These are phyloP conservation scores for Trichopoda pennipes DNA, from an alignment of 2,888 invertebrate genomes.

Conservation along the genomic window DNA sequence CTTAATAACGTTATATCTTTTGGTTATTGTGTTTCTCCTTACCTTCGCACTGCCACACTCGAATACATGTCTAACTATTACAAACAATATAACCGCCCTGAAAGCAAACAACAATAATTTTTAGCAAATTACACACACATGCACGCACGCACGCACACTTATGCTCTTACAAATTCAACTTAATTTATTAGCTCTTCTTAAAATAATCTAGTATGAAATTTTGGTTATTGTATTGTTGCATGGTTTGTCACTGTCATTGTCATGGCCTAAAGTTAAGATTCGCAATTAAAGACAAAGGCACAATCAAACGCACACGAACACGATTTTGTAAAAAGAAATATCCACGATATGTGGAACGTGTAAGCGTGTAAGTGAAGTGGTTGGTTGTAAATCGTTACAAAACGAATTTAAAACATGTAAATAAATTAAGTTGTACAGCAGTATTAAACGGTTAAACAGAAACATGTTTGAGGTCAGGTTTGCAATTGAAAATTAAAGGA, in stretches of 20 bases:
- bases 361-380: conserved; percentile 20
- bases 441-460: conserved; percentile 31
- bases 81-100: not conserved
- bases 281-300: conserved; percentile 40
- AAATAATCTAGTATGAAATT: conserved; percentile 38
- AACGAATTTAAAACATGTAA: conserved; percentile 21
- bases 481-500: conserved; percentile 32
- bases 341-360: not conserved
- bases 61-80: not conserved
- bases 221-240: conserved; percentile 32
- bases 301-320: not conserved
- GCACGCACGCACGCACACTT: not conserved
- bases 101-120: conserved; percentile 34
- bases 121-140: not conserved
- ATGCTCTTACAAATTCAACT: conserved; percentile 1
- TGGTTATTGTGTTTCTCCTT: conserved; percentile 9
- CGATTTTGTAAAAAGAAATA: not conserved
- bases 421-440: conserved; percentile 37
- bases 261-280: conserved; percentile 50
- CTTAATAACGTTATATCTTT: conserved; percentile 38
- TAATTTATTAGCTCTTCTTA: conserved; percentile 48
- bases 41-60: not conserved
- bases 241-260: conserved; percentile 58
- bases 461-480: conserved; percentile 30
- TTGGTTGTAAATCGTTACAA: conserved; percentile 22